Evolutionary conservation across 2,797 vertebrate species (phyloP).

Genomic region (Rallus crepitans): DNA sequence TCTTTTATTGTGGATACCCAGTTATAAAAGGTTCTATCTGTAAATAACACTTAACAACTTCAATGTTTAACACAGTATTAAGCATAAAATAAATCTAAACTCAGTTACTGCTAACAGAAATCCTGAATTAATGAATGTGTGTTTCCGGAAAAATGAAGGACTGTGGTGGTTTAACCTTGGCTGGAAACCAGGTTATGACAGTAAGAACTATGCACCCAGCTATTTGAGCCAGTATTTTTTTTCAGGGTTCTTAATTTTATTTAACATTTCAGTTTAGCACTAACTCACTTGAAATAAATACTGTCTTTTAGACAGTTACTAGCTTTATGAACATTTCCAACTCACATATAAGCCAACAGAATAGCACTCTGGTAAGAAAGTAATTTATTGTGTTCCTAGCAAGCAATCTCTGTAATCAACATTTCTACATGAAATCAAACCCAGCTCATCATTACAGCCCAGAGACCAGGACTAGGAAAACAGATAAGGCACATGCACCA

Average conservation of each 20-base stretch:
- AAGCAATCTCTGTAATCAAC: neutral
- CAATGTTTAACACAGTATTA: neutral
- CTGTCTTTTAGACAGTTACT: neutral
- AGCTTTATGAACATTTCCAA: neutral
- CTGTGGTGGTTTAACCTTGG: too few relatives aligned
- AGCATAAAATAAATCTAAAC: constrained; percentile 1
- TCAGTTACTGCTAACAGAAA: neutral
- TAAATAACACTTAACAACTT: neutral
- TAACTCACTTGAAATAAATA: neutral
- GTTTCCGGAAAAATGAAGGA: neutral
- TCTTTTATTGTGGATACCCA: neutral
- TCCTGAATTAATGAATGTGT: neutral
- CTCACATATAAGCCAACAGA: neutral
- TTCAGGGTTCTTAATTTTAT: neutral
- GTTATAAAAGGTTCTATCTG: neutral
- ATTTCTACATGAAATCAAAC: neutral
- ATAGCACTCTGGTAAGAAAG: neutral
- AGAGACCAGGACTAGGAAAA: neutral
- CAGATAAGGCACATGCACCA: neutral
- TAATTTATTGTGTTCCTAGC: neutral
- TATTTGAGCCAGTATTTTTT: neutral
- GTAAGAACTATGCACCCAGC: neutral
- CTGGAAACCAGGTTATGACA: neutral
- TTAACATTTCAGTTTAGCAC: neutral
- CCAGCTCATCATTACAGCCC: neutral